Evolutionary conservation across 2,888 invertebrate species (phyloP).

Genomic region (Dichetophora obliterata): DNA sequence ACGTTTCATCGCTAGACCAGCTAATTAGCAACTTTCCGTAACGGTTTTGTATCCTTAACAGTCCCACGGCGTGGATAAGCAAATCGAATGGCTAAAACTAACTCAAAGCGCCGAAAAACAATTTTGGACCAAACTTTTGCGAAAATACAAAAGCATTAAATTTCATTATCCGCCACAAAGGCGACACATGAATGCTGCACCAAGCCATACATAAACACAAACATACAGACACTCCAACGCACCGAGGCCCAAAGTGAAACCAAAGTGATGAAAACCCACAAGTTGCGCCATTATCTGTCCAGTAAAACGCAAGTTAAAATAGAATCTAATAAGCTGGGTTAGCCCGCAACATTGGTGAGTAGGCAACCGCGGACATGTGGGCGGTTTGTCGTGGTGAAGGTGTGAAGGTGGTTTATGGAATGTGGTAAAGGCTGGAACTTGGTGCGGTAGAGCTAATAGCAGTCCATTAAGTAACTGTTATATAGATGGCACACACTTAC

Average conservation of each 20-base stretch:
- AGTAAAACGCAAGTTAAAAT: background rate
- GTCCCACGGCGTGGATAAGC: background rate
- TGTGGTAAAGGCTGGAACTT: too few species aligned
- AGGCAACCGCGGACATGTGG: background rate
- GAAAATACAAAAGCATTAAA: conserved; percentile 22
- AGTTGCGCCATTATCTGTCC: background rate
- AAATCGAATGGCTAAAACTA: background rate
- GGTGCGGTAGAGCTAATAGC: too few species aligned
- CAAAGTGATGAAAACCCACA: conserved; percentile 11
- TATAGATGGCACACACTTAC: too few species aligned
- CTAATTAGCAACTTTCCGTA: background rate
- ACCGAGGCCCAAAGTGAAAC: background rate
- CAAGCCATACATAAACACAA: background rate
- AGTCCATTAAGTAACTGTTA: too few species aligned
- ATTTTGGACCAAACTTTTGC: conserved; percentile 18
- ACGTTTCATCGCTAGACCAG: background rate
- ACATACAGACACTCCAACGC: background rate
- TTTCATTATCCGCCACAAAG: conserved; percentile 14
- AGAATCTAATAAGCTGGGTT: background rate
- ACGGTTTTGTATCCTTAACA: background rate
- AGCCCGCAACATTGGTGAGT: background rate
- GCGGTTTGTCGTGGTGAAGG: too few species aligned
- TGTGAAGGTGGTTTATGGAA: too few species aligned
- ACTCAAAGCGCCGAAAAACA: background rate
- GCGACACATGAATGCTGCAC: background rate